Percentiles rank a stretch among this genome's conserved stretches.
Conservation (phyloP, 92 coral and sea anemone species). For the Siderastrea siderea region DNA sequence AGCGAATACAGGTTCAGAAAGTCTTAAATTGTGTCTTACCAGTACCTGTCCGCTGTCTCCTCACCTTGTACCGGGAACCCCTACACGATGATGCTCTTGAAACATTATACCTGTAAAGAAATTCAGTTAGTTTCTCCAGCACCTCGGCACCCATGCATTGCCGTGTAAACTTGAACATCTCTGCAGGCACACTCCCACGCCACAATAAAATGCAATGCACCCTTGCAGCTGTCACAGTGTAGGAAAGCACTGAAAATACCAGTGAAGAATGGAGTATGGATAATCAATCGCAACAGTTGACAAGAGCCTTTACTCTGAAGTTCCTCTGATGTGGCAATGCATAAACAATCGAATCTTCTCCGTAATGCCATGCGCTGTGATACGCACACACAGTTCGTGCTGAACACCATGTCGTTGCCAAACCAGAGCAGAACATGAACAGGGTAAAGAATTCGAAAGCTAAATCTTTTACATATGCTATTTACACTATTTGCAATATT, state of each 20-base stretch:
- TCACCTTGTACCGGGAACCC: not conserved
- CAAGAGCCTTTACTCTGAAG: not conserved
- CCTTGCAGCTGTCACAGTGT: too few relatives aligned
- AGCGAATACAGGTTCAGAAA: not conserved
- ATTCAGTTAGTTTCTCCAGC: too few relatives aligned
- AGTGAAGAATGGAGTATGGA: too few relatives aligned
- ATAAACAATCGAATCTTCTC: not conserved
- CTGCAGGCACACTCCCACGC: too few relatives aligned
- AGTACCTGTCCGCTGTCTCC: not conserved
- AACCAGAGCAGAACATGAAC: not conserved
- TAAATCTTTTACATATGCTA: not conserved
- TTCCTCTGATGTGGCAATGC: not conserved
- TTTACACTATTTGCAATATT: not conserved
- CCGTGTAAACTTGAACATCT: too few relatives aligned
- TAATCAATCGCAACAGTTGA: too few relatives aligned
- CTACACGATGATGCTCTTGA: too few relatives aligned
- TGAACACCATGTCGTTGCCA: not conserved
- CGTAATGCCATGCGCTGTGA: conserved; percentile 11
- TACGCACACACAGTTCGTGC: not conserved
- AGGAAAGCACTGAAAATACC: too few relatives aligned
- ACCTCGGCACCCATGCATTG: too few relatives aligned
- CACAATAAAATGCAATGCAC: too few relatives aligned
- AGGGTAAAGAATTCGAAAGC: not conserved
- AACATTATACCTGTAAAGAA: too few relatives aligned
- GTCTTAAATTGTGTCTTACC: not conserved